A percentile compares a stretch with the other conserved stretches of the same genome.
These are phyloP conservation scores for Meleagris gallopavo DNA, from an alignment of 2,113 vertebrate species.

Conservation along the genomic window DNA sequence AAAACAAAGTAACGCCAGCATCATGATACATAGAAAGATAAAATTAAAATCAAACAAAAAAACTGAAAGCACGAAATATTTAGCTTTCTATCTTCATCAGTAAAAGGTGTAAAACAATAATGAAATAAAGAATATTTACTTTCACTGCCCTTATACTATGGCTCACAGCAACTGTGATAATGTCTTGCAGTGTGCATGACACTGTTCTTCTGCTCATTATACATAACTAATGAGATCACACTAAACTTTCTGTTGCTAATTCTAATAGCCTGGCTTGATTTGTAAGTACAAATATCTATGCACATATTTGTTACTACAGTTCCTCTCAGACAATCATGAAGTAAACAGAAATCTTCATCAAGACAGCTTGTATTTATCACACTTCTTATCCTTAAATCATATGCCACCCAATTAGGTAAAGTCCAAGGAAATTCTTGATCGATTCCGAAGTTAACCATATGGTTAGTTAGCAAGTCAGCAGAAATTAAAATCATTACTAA, in stretches of 20 bases:
- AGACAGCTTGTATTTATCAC: slow-evolving; percentile 68
- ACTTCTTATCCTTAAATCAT: slow-evolving; percentile 46
- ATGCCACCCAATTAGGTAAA: slow-evolving; percentile 31
- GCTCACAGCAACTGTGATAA: neutral
- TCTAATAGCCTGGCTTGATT: slow-evolving; percentile 19
- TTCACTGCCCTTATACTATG: neutral
- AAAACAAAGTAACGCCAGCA: neutral
- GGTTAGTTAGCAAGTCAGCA: slow-evolving; percentile 23
- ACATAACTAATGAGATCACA: neutral
- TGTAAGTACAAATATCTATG: slow-evolving; percentile 15
- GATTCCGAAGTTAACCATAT: slow-evolving; percentile 58
- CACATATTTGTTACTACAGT: neutral
- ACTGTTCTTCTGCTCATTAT: neutral
- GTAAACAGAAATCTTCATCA: slow-evolving; percentile 23
- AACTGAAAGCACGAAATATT: neutral
- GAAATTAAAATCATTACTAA: neutral
- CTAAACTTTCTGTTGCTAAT: neutral
- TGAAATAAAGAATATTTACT: neutral
- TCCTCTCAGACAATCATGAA: slow-evolving; percentile 42
- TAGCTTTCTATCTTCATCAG: neutral
- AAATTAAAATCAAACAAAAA: neutral
- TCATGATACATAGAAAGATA: neutral
- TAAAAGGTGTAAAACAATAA: neutral
- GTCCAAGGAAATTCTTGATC: slow-evolving; percentile 50
- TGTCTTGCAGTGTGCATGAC: neutral